Base-by-base conservation (phyloP, 2,888 invertebrate species). In the Tetranychus truncatus region DNA sequence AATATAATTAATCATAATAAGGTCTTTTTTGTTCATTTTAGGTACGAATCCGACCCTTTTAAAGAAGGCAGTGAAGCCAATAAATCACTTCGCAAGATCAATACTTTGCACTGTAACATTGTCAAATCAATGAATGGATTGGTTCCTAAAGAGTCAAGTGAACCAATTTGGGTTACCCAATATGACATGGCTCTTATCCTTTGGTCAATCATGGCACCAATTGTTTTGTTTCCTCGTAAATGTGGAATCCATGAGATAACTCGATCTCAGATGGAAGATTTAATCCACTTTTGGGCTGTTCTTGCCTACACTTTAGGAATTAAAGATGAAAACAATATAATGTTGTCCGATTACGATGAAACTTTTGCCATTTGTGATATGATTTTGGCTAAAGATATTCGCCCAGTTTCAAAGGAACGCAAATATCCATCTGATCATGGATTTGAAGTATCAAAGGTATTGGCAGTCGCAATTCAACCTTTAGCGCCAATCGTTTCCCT, bases 101-200 rank as follows among this genome's bases (percentile, higher is more conserved):
- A 85, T 20, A 79, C 78, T 18, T 81, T 84, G 79, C 86, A 86
- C 77, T 75, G 76, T 74, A 72, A 7, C 9, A 55, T 11, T 45
- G 71, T n/a, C 7, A 45, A n/a, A 45, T 71, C 15, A 20, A 44
- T 65, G 20, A 67, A 45, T 45, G 72, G 72, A 3, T 74, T 55
- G 15, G 46, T 24, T 15, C 83, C 83, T 0, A 83, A 86, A 7
- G 69, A 20, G 1, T 69, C 24, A 7, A n/a, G 9, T 69, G 69
- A 69, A 15, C 72, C 72, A 11, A 73, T 79, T 8, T 83, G 85
- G 71, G 88, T 92, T 66, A 88, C 88, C 0, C 94, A 94, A 82
- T 86, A 89, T 78, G 92, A 92, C 81, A 87, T 94, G 86, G 89
- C 89, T 0, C 82, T 93, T 11, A 92, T 93, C 0, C 91, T 91